These are phyloP conservation scores for Umimayanthus chanpuru DNA, from an alignment of 92 coral and sea anemone genomes.

Conservation along the genomic window DNA sequence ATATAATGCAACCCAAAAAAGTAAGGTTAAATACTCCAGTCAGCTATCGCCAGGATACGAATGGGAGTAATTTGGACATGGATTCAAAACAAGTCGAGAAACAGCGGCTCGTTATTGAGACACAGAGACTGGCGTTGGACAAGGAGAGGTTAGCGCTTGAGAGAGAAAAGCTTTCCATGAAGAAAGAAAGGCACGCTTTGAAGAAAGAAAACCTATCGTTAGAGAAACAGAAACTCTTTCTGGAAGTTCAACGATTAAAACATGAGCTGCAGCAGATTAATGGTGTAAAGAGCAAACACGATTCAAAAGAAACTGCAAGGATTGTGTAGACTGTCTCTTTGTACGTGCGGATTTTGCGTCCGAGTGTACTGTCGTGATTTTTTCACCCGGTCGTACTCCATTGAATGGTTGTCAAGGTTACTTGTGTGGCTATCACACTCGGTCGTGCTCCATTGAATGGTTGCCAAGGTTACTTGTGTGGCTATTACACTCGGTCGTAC, in stretches of 20 bases:
- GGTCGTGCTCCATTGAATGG: no score
- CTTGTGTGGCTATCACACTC: no score
- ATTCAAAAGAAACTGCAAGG: not conserved
- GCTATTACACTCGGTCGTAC: not conserved
- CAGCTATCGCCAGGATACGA: conserved; percentile 20
- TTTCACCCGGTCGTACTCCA: no score
- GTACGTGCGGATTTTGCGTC: no score
- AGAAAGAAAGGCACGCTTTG: conserved; percentile 33
- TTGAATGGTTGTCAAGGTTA: no score
- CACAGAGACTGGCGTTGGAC: conserved; percentile 20
- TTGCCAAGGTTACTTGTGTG: no score
- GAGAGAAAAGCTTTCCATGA: conserved; percentile 24
- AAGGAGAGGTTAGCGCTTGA: conserved; percentile 23
- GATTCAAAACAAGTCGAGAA: conserved; percentile 18
- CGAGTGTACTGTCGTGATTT: no score
- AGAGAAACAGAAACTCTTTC: conserved; percentile 29
- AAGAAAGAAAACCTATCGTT: conserved; percentile 30
- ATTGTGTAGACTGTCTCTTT: not conserved
- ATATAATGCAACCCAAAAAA: conserved; percentile 21
- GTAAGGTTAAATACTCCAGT: not conserved
- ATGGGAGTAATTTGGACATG: not conserved
- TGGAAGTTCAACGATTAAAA: conserved; percentile 35
- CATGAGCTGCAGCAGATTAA: conserved; percentile 23
- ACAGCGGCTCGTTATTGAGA: conserved; percentile 18
- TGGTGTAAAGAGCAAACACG: not conserved